phyloP scores from a whole-genome alignment of 2,888 invertebrate genomes.

The Pristionchus japonicus region DNA sequence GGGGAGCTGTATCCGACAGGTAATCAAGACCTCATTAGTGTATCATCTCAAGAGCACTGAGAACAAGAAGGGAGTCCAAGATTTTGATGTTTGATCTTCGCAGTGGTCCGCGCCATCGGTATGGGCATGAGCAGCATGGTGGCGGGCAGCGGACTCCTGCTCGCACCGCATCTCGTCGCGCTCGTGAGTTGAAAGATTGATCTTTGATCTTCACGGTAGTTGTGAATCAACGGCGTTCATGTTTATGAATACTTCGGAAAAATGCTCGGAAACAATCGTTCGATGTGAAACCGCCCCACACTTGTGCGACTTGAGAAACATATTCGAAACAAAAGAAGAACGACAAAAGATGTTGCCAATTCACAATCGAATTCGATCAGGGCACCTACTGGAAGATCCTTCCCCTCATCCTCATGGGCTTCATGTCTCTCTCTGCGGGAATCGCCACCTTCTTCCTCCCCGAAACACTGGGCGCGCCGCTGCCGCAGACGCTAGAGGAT shows the following conservation, averaged over 20 bases:
- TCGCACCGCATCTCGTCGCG: slow-evolving; percentile 89
- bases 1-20: slow-evolving; percentile 87
- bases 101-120: slow-evolving; percentile 86
- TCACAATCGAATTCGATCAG: too few species aligned
- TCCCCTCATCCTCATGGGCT: slow-evolving; percentile 87
- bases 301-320: background rate
- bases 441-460: slow-evolving; percentile 85
- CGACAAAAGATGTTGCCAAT: too few species aligned
- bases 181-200: slow-evolving; percentile 76
- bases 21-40: too few species aligned
- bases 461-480: slow-evolving; percentile 85
- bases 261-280: background rate
- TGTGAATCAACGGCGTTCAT: too few species aligned
- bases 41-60: too few species aligned
- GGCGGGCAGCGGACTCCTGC: slow-evolving; percentile 88
- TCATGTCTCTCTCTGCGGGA: slow-evolving; percentile 84
- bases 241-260: too few species aligned
- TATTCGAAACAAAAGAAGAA: too few species aligned
- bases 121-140: slow-evolving; percentile 88
- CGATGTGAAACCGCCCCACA: background rate
- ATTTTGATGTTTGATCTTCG: background rate
- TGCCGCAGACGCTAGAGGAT: slow-evolving; percentile 82
- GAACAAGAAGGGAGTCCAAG: too few species aligned
- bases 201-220: background rate
- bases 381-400: slow-evolving; percentile 85